These are phyloP conservation scores for Globicephala melas DNA, from an alignment of 2,113 vertebrate genomes.

Conservation along the genomic window DNA sequence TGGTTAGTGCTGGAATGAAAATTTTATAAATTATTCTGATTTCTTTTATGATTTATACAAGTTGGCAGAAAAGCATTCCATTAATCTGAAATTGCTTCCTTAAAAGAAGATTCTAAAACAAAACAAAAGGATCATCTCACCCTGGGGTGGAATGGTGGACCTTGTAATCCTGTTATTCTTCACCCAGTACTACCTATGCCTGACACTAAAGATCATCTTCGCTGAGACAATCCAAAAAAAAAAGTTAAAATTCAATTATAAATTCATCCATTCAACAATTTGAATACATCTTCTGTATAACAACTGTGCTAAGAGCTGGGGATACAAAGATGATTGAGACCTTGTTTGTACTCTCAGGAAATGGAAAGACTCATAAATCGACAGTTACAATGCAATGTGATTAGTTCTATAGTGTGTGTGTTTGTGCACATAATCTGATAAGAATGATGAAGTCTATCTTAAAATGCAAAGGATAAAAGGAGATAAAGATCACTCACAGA, in stretches of 20 bases:
- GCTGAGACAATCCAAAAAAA: neutral
- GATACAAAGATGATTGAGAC: neutral
- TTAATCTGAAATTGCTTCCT: constrained; percentile 24
- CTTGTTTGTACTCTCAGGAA: neutral
- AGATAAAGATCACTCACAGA: neutral
- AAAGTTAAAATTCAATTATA: neutral
- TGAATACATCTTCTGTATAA: neutral
- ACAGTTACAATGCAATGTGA: neutral
- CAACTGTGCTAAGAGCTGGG: neutral
- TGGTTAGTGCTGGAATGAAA: neutral
- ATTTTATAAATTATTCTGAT: neutral
- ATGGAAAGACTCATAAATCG: neutral
- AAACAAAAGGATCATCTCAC: neutral
- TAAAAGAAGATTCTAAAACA: neutral
- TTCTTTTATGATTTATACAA: neutral
- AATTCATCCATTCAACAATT: neutral
- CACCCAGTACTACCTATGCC: neutral
- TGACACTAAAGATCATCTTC: neutral
- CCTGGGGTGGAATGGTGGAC: neutral
- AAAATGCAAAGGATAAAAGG: neutral
- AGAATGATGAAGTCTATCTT: neutral
- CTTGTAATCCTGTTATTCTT: neutral
- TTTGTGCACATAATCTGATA: neutral
- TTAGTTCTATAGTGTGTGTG: neutral
- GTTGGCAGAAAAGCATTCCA: neutral